phyloP scores from a whole-genome alignment of 2,797 vertebrate genomes.

The Eupleurogrammus muticus region DNA sequence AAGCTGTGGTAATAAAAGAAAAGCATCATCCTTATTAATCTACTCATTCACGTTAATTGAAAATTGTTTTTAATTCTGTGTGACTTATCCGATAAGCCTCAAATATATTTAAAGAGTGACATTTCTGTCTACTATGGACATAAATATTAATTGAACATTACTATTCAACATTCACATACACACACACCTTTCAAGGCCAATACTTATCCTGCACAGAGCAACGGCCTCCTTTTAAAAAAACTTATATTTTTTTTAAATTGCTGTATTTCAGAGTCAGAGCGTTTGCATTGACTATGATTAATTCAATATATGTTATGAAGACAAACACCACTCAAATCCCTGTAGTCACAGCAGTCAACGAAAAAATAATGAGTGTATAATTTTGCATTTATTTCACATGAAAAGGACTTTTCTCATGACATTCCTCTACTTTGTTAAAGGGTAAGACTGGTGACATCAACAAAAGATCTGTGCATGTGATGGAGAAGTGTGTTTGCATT shows the following conservation, averaged over 20 bases:
- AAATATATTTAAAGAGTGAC: neutral
- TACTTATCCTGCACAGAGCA: neutral
- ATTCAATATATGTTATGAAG: constrained; percentile 33
- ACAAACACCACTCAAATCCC: constrained; percentile 20
- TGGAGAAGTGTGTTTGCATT: no score
- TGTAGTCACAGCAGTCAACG: constrained; percentile 12
- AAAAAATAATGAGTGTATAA: constrained; percentile 2
- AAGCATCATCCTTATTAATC: neutral
- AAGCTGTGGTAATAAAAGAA: neutral
- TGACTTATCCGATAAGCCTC: constrained; percentile 2
- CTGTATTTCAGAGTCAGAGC: constrained; percentile 11
- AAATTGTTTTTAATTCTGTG: neutral
- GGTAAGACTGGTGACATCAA: neutral
- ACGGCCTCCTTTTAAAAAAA: constrained; percentile 6
- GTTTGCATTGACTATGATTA: constrained; percentile 18
- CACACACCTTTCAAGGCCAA: constrained; percentile 12
- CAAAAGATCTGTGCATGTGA: neutral
- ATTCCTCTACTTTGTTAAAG: constrained; percentile 6
- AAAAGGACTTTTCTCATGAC: neutral
- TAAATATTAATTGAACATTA: constrained; percentile 23
- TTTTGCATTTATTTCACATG: constrained; percentile 3
- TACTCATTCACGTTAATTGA: neutral
- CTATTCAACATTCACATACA: constrained; percentile 1
- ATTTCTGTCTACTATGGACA: neutral
- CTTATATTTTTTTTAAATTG: neutral